phyloP scores from a whole-genome alignment of 2,797 vertebrate species.

The Coracias cyanogaster region DNA sequence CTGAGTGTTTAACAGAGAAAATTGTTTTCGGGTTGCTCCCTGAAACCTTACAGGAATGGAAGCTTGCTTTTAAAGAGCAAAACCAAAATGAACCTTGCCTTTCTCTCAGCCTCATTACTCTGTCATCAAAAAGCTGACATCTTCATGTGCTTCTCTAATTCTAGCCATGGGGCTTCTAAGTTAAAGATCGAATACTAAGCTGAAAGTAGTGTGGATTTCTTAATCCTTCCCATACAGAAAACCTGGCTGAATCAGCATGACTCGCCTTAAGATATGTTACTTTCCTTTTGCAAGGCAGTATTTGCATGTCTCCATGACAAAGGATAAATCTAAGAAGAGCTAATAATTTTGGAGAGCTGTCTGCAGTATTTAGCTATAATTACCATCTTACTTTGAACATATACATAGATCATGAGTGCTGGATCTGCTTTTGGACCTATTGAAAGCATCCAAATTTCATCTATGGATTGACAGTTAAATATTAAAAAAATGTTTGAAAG shows the following conservation, averaged over 20 bases:
- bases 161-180: not conserved
- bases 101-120: not conserved
- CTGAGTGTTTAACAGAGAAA: not conserved
- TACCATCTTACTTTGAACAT: slow-evolving; percentile 53
- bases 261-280: slow-evolving; percentile 32
- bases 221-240: slow-evolving; percentile 23
- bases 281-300: slow-evolving; percentile 30
- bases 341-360: slow-evolving; percentile 19
- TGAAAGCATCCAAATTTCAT: not conserved
- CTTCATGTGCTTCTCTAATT: not conserved
- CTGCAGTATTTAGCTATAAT: slow-evolving; percentile 45
- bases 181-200: not conserved
- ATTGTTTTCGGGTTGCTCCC: not conserved
- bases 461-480: not conserved
- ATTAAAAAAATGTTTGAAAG: not conserved
- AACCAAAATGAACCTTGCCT: slow-evolving; percentile 3
- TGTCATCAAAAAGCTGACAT: slow-evolving; percentile 4
- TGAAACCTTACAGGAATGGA: not conserved
- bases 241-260: slow-evolving; percentile 27
- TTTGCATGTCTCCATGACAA: slow-evolving; percentile 63
- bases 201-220: slow-evolving; percentile 21
- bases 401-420: not conserved
- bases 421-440: not conserved
- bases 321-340: slow-evolving; percentile 6
- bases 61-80: slow-evolving; percentile 7